Conservation (phyloP, 1,140 invertebrate species). For the Cyclargus thomasi region DNA sequence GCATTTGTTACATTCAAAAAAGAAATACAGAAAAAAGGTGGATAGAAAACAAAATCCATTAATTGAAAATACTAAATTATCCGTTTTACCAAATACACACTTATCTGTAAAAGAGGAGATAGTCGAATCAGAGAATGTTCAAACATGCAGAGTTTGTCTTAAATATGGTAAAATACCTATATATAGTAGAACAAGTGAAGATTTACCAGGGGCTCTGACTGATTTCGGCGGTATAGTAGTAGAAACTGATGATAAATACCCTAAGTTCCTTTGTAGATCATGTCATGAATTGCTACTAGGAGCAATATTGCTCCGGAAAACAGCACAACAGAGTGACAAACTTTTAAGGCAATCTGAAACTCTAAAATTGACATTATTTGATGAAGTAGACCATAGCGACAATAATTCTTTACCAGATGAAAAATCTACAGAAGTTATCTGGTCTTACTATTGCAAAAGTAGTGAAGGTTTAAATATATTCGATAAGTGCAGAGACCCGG, state of each 20-base stretch:
- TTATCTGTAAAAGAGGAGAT: not conserved
- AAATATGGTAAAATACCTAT: slow-evolving; percentile 53
- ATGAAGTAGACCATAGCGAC: slow-evolving; percentile 27
- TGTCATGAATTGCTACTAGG: slow-evolving; percentile 50
- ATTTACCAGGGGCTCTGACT: slow-evolving; percentile 42
- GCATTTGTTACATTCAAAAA: not conserved
- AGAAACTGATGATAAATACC: slow-evolving; percentile 39
- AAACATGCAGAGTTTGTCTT: slow-evolving; percentile 57
- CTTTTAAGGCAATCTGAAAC: slow-evolving; percentile 33
- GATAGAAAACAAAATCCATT: not conserved
- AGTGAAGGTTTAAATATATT: too few relatives aligned
- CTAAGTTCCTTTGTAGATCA: slow-evolving; percentile 53
- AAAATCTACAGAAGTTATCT: slow-evolving; percentile 17
- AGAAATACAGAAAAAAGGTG: not conserved
- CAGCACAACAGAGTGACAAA: slow-evolving; percentile 52
- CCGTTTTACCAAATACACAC: not conserved
- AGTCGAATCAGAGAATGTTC: not conserved
- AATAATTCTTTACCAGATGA: slow-evolving; percentile 18
- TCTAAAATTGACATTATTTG: slow-evolving; percentile 27
- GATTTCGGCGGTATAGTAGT: slow-evolving; percentile 47
- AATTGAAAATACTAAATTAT: not conserved
- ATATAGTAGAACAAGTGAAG: slow-evolving; percentile 33
- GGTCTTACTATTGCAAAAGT: slow-evolving; percentile 29
- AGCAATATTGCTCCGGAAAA: slow-evolving; percentile 49
- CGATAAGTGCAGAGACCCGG: too few relatives aligned